Evolutionary conservation across 2,113 vertebrate genomes (phyloP).

Genomic region (Synchiropus splendidus): DNA sequence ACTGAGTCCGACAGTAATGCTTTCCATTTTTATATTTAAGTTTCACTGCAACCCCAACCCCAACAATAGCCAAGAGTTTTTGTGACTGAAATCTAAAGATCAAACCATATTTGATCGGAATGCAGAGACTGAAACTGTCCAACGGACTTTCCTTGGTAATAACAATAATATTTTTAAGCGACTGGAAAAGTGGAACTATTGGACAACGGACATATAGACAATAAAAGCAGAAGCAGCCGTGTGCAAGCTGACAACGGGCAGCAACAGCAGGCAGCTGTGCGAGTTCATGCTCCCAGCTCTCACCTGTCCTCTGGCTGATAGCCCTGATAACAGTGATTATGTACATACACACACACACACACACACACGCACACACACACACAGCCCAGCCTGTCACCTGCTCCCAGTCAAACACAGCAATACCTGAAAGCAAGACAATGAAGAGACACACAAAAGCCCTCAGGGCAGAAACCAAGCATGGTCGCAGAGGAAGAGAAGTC

Average conservation of each 20-base stretch:
- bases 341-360: conserved; percentile 20
- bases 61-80: too few relatives aligned
- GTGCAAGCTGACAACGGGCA: neutral
- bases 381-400: conserved; percentile 53
- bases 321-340: conserved; percentile 55
- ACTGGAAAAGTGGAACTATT: too few relatives aligned
- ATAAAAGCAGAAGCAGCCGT: too few relatives aligned
- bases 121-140: too few relatives aligned
- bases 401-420: conserved; percentile 62
- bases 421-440: conserved; percentile 46
- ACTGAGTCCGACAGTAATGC: too few relatives aligned
- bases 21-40: too few relatives aligned
- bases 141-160: too few relatives aligned
- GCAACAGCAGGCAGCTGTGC: conserved; percentile 52
- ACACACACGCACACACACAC: conserved; percentile 15
- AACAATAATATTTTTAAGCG: too few relatives aligned
- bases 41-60: too few relatives aligned
- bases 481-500: conserved; percentile 12
- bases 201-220: too few relatives aligned
- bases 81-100: too few relatives aligned
- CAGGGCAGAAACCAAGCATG: conserved; percentile 24
- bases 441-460: conserved; percentile 38
- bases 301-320: conserved; percentile 56
- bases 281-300: conserved; percentile 23
- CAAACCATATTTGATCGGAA: too few relatives aligned